Evolutionary conservation across 2,797 vertebrate genomes (phyloP).

Genomic region (Poecile montanus): DNA sequence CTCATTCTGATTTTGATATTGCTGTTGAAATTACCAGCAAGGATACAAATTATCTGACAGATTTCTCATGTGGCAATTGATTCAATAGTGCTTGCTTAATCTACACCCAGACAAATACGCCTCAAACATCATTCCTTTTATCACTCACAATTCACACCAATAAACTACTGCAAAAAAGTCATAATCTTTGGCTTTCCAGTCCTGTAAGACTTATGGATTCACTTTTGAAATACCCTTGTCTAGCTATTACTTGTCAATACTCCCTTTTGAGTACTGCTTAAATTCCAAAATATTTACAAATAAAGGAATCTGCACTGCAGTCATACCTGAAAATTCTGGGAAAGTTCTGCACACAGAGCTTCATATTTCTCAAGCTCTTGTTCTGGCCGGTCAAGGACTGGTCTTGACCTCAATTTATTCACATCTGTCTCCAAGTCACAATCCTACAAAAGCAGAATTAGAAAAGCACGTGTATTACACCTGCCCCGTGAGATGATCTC

Average conservation of each 20-base stretch:
- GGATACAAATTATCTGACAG: slow-evolving; percentile 8
- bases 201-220: neutral
- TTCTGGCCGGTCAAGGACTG: slow-evolving; percentile 77
- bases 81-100: neutral
- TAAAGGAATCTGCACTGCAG: neutral
- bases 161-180: neutral
- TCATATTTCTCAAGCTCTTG: slow-evolving; percentile 80
- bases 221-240: neutral
- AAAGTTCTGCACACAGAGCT: slow-evolving; percentile 81
- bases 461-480: neutral
- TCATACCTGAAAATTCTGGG: slow-evolving; percentile 78
- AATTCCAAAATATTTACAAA: neutral
- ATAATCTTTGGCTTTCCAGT: neutral
- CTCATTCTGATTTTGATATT: slow-evolving; percentile 11
- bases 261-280: neutral
- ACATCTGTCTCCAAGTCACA: slow-evolving; percentile 87
- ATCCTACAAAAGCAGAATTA: slow-evolving; percentile 74
- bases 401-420: slow-evolving; percentile 75
- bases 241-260: neutral
- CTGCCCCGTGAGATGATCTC: neutral
- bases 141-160: neutral
- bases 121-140: neutral
- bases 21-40: slow-evolving; percentile 16
- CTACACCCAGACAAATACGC: neutral
- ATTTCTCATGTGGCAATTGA: neutral